Base-by-base conservation (phyloP, 2,797 vertebrate genomes). In the Thamnophis elegans region DNA sequence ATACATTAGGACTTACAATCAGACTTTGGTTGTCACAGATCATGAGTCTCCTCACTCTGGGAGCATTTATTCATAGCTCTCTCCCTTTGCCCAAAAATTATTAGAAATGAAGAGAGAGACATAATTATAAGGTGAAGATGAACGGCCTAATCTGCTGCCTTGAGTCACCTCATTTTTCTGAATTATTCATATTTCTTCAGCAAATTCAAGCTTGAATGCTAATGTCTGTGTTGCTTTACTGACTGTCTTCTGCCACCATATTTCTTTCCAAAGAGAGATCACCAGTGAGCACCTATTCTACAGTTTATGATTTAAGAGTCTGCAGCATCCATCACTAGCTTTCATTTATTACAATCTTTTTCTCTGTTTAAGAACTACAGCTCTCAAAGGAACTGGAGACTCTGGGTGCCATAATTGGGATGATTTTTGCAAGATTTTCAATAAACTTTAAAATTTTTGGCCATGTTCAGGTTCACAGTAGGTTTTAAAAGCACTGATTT, bases 121-220 rank as follows among this genome's bases (percentile, higher is more conserved):
- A 95, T 95, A 96, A 96, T 97, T 96, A 68, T 32, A 93, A 86
- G 2, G 85, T 95, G 53, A 96, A 96, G 95, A 97, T 95, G 90
- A 97, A 93, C 28, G 28, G 91, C 59, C 54, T 94, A 93, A 96
- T 95, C 56, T 0, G 0, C 14, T 54, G 89, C 53, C 89, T 92
- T 89, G 54, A 94, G 91, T 94, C 87, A 87, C 94, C 62, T 92
- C 51, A 58, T 94, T 96, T 95, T 91, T 90, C 36, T 96, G n/a
- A 51, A 91, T 93, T 97, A 95, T 95, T 96, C 59, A 78, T 96
- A 54, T 88, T 95, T 95, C 91, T 94, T n/a, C 59, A 73, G 54
- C 54, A 86, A 94, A 87, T 47, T 16, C 28, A 93, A 42, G 51
- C 36, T 82, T 68, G 95, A 93, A 94, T 92, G 60, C 14, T 92